A percentile compares a stretch with the other conserved stretches of the same genome.
Conservation (phyloP, 2,888 invertebrate genomes). For the Atethmia centrago region DNA sequence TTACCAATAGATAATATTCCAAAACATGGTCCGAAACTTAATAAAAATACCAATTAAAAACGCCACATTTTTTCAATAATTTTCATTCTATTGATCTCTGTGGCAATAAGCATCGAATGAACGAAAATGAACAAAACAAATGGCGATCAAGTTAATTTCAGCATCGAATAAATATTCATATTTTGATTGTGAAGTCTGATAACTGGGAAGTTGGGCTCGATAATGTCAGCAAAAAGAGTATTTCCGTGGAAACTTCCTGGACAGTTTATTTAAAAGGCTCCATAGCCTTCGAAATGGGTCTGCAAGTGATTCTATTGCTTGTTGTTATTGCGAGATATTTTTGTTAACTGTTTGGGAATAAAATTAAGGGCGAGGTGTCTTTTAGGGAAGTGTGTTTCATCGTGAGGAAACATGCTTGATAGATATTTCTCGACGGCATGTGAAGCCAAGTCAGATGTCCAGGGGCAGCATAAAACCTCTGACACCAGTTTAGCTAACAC, state of each 20-base stretch:
- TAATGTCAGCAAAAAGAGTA: constrained; percentile 68
- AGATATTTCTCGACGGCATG: no score
- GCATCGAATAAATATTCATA: constrained; percentile 66
- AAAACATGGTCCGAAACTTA: constrained; percentile 17
- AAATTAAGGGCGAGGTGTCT: not conserved
- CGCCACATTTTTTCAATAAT: constrained; percentile 43
- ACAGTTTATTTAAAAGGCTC: constrained; percentile 57
- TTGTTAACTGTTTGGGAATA: constrained; percentile 8
- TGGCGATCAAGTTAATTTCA: constrained; percentile 63
- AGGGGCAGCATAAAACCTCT: no score
- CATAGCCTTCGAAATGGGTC: constrained; percentile 29
- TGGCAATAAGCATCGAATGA: constrained; percentile 60
- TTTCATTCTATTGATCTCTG: constrained; percentile 58
- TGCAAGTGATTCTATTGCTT: constrained; percentile 24
- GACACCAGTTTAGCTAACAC: no score
- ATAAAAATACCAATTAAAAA: constrained; percentile 46
- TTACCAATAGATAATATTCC: not conserved
- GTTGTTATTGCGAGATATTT: constrained; percentile 5
- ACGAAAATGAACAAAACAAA: constrained; percentile 58
- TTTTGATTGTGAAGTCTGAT: constrained; percentile 66
- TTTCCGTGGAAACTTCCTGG: constrained; percentile 63
- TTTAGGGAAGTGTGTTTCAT: not conserved
- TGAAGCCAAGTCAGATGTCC: no score
- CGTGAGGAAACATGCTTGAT: no score
- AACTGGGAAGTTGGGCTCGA: constrained; percentile 62